A percentile compares a stretch with the other conserved stretches of the same genome.
phyloP scores from a whole-genome alignment of 2,797 vertebrate genomes.

The Peromyscus melanophrys region DNA sequence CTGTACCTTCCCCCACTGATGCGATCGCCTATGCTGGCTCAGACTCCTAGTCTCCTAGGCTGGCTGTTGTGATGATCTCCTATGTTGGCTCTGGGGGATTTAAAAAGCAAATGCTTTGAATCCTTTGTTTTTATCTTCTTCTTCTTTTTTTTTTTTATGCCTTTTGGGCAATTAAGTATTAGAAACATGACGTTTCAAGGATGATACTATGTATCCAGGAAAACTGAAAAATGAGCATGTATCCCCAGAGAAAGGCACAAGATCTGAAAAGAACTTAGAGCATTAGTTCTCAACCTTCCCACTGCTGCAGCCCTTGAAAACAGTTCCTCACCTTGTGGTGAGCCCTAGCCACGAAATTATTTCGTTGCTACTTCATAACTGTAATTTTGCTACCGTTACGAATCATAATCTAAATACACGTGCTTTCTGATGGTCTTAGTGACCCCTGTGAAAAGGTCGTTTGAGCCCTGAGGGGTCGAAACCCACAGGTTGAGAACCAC shows the following conservation, averaged over 20 bases:
- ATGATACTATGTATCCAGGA: neutral
- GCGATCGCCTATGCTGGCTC: too few relatives aligned
- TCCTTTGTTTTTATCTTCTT: neutral
- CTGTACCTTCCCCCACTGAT: accelerated
- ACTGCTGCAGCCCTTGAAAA: too few relatives aligned
- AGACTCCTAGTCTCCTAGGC: too few relatives aligned
- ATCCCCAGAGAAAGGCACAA: neutral
- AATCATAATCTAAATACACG: neutral
- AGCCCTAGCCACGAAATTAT: neutral
- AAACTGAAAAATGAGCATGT: neutral
- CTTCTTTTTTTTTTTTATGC: neutral
- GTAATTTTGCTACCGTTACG: neutral
- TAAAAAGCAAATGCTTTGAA: neutral
- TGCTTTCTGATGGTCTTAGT: neutral
- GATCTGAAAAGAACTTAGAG: neutral
- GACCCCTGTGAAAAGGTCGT: neutral
- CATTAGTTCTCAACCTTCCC: neutral
- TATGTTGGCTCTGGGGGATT: neutral
- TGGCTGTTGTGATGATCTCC: neutral
- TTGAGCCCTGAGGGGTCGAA: accelerated
- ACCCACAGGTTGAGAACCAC: too few relatives aligned
- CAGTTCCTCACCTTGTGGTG: neutral
- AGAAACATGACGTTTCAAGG: neutral
- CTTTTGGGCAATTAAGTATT: neutral
- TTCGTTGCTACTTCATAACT: neutral